Conservation (phyloP, 1,140 invertebrate genomes). For the Orchestia grillus region DNA sequence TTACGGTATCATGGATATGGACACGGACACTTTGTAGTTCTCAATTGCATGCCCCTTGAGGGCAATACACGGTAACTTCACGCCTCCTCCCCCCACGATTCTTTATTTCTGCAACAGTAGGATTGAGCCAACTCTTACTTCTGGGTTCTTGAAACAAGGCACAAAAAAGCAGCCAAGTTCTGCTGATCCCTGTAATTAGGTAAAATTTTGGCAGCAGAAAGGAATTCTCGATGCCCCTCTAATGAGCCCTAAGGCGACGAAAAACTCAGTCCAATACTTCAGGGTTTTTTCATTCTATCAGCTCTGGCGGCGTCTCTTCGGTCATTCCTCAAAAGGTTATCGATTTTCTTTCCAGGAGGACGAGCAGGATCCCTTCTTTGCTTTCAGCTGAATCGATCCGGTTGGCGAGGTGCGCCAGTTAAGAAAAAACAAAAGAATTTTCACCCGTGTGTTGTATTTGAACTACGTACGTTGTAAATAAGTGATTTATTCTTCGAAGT, state of each 20-base stretch:
- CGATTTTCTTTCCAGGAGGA: neutral
- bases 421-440: neutral
- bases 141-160: neutral
- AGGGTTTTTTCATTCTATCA: neutral
- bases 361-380: neutral
- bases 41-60: no score
- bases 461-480: neutral
- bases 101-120: neutral
- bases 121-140: neutral
- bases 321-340: conserved; percentile 1
- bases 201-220: neutral
- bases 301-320: neutral
- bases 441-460: neutral
- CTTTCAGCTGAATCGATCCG: neutral
- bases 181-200: neutral
- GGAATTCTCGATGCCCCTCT: neutral
- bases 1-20: no score
- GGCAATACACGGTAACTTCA: neutral
- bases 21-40: no score
- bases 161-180: neutral
- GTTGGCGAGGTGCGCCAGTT: neutral
- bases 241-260: neutral
- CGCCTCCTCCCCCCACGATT: no score
- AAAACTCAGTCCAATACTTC: neutral
- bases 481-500: neutral